Conservation (phyloP, 2,888 invertebrate genomes). For the Drosophila fulvimacula region DNA sequence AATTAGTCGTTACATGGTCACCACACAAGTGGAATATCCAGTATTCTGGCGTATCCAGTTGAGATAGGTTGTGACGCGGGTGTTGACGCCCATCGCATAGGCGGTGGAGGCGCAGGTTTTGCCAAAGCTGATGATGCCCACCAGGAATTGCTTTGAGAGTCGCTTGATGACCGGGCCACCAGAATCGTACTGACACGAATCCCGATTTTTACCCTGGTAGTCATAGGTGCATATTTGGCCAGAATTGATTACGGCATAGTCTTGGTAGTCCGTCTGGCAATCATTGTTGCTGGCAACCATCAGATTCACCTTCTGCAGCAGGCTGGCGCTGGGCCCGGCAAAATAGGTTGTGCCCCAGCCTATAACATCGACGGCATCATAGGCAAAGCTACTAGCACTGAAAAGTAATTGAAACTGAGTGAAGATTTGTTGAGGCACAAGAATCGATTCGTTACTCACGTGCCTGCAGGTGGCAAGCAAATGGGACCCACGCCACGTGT, state of each 20-base stretch:
- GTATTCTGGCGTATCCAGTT: conserved; percentile 85
- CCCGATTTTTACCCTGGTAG: conserved; percentile 68
- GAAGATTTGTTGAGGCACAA: rapidly evolving
- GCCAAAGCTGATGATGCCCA: conserved; percentile 87
- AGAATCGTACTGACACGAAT: conserved; percentile 86
- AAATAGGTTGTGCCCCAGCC: conserved; percentile 86
- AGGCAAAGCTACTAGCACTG: conserved; percentile 64
- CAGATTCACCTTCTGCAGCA: conserved; percentile 85
- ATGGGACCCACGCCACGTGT: conserved; percentile 86
- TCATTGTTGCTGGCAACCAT: conserved; percentile 65
- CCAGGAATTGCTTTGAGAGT: conserved; percentile 80
- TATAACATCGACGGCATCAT: conserved; percentile 60
- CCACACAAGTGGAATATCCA: conserved; percentile 57
- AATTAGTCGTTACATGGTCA: conserved; percentile 27
- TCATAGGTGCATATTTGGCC: conserved; percentile 78
- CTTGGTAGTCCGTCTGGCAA: conserved; percentile 58
- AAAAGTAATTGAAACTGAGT: rapidly evolving
- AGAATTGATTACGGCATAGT: conserved; percentile 32
- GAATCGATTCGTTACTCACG: conserved; percentile 55
- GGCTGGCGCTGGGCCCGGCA: conserved; percentile 84
- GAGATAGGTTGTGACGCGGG: conserved; percentile 86
- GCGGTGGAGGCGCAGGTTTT: conserved; percentile 84
- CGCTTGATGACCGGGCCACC: conserved; percentile 86
- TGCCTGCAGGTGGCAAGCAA: conserved; percentile 86
- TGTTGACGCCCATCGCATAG: conserved; percentile 86